Base-by-base conservation (phyloP, 2,797 vertebrate genomes). In the Lepilemur ruficaudatus region DNA sequence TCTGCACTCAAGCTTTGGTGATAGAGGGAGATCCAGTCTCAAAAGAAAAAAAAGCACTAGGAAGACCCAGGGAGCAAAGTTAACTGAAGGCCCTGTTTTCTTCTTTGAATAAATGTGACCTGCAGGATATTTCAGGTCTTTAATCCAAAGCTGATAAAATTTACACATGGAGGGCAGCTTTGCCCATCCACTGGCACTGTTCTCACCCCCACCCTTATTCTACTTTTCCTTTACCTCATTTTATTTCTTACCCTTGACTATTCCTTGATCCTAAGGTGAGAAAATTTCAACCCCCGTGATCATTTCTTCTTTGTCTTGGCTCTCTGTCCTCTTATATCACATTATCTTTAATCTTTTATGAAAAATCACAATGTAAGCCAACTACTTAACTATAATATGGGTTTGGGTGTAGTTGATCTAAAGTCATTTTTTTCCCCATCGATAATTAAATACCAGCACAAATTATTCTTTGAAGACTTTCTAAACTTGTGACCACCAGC, bases 401-500 rank as follows among this genome's bases (percentile, higher is more conserved):
- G 25, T 94, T 88, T 93, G 30, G 79, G n/a, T 35, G 14, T 41
- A 89, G 48, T 63, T 65, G 50, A 52, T 52, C 50, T 52, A 43
- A 69, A 69, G 30, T 35, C 52, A 80, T 59, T 94, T 92, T 67
- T 73, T 79, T 15, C 50, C 50, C 50, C 50, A 52, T 52, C 17
- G 4, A 18, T 52, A 94, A 75, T 73, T 63, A 63, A 89, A 91
- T 30, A 65, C 18, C 35, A 82, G 55, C 61, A 94, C 50, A 85
- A 86, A 87, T 83, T 65, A 67, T 65, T 87, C 61, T 83, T 78
- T 70, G 59, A 76, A 80, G 76, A 73, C 41, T 93, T 96, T 57
- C 32, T 70, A 76, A 76, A 5, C 20, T 85, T 82, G 28, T 20
- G 25, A 85, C 18, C 76, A 63, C 50, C 50, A 50, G 1, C 50